These are phyloP conservation scores for Tachuris rubrigastra DNA, from an alignment of 2,113 vertebrate genomes.

Conservation along the genomic window DNA sequence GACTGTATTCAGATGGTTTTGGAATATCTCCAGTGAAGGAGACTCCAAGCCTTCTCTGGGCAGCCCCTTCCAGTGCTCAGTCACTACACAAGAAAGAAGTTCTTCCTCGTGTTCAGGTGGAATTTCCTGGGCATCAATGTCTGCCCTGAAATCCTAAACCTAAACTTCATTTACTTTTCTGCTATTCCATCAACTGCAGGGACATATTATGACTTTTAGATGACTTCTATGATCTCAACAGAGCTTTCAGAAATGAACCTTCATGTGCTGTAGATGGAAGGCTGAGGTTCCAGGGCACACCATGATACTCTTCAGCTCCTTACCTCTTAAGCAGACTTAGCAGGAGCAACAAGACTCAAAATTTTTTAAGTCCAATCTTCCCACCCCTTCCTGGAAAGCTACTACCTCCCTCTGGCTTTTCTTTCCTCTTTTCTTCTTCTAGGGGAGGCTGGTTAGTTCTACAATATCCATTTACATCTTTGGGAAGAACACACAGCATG, in stretches of 20 bases:
- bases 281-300: fast-evolving
- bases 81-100: not conserved
- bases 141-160: not conserved
- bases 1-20: not conserved
- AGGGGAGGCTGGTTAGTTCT: not conserved
- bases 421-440: not conserved
- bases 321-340: not conserved
- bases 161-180: not conserved
- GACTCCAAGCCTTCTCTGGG: not conserved
- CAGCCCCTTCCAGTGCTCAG: not conserved
- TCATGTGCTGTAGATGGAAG: not conserved
- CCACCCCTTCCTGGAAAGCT: not conserved
- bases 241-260: not conserved
- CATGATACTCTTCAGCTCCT: fast-evolving
- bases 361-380: not conserved
- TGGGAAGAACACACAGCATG: not conserved
- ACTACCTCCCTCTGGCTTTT: too few relatives aligned
- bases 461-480: not conserved
- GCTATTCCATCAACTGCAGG: not conserved
- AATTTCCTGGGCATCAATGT: not conserved
- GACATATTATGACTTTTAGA: not conserved
- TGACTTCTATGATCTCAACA: not conserved
- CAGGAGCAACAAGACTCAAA: fast-evolving
- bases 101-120: not conserved
- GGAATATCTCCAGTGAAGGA: not conserved